phyloP scores from a whole-genome alignment of 2,888 invertebrate genomes.

The Aspidapion aeneum region DNA sequence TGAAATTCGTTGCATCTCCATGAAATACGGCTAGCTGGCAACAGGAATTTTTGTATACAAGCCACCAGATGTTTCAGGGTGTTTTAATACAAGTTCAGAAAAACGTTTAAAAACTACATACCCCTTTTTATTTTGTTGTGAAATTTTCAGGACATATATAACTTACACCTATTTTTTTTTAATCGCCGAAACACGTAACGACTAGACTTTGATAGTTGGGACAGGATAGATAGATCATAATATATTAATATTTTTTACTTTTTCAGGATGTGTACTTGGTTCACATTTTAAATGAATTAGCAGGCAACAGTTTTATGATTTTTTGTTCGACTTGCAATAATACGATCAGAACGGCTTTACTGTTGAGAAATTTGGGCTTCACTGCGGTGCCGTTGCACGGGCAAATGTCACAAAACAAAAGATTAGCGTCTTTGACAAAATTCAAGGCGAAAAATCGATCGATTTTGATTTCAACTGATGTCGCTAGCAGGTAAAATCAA shows the following conservation, averaged over 20 bases:
- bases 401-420: constrained; percentile 97
- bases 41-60: too few relatives aligned
- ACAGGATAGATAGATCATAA: too few relatives aligned
- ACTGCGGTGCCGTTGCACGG: constrained; percentile 97
- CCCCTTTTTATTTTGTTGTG: too few relatives aligned
- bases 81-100: too few relatives aligned
- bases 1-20: too few relatives aligned
- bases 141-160: too few relatives aligned
- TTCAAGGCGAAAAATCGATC: constrained; percentile 93
- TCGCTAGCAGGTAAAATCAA: constrained; percentile 82
- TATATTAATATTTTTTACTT: constrained; percentile 1
- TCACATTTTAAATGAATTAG: constrained; percentile 89
- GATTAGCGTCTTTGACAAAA: constrained; percentile 92
- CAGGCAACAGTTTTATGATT: constrained; percentile 95
- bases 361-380: constrained; percentile 87
- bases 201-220: too few relatives aligned
- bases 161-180: too few relatives aligned
- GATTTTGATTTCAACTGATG: constrained; percentile 96
- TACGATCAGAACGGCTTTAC: constrained; percentile 82
- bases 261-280: constrained; percentile 92
- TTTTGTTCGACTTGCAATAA: constrained; percentile 95
- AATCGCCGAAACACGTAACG: too few relatives aligned
- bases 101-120: too few relatives aligned
- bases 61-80: too few relatives aligned
- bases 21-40: too few relatives aligned